These are phyloP conservation scores for Linepithema humile DNA, from an alignment of 1,140 invertebrate genomes.

Conservation along the genomic window DNA sequence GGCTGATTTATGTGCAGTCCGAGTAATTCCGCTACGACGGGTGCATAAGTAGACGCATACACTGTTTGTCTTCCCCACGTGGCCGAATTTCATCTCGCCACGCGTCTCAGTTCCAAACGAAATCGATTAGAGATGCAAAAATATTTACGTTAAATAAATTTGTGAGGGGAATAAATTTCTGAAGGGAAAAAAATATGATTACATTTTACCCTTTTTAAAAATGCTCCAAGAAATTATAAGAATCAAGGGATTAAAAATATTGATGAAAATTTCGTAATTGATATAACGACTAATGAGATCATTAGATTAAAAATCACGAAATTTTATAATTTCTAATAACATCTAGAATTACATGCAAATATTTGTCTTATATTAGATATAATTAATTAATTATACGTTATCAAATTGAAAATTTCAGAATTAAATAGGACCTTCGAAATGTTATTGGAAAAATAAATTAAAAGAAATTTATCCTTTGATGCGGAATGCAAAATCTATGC, in stretches of 20 bases:
- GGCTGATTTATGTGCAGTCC: conserved; percentile 51
- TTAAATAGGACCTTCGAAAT: neutral
- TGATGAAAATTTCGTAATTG: neutral
- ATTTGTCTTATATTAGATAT: too few relatives aligned
- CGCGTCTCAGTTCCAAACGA: neutral
- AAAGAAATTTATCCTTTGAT: neutral
- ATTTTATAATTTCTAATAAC: too few relatives aligned
- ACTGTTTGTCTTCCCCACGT: conserved; percentile 11
- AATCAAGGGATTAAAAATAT: neutral
- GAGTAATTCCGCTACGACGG: conserved; percentile 35
- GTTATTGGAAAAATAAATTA: neutral
- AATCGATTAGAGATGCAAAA: neutral
- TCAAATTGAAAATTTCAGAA: neutral
- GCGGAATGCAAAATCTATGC: neutral
- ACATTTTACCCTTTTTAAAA: too few relatives aligned
- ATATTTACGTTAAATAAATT: neutral
- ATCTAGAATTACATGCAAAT: too few relatives aligned
- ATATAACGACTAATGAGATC: too few relatives aligned
- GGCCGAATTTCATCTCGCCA: neutral
- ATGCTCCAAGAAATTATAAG: neutral
- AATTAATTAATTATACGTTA: too few relatives aligned
- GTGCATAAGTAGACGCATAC: conserved; percentile 24
- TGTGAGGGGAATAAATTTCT: too few relatives aligned
- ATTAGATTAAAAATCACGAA: too few relatives aligned
- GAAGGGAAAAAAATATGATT: too few relatives aligned